A percentile compares a stretch with the other conserved stretches of the same genome.
phyloP scores from a whole-genome alignment of 2,797 vertebrate genomes.

The Chanos chanos region DNA sequence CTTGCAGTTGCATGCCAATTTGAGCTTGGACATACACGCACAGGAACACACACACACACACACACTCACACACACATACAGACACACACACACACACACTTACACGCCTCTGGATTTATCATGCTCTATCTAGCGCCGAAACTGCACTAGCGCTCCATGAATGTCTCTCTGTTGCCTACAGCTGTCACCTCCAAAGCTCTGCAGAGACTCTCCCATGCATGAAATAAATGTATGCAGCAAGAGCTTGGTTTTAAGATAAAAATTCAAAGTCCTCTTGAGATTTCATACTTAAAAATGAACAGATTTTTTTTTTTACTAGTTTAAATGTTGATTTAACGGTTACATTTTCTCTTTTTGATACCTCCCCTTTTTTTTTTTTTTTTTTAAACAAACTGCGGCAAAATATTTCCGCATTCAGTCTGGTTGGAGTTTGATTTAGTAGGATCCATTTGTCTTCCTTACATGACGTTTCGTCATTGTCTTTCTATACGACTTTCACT shows the following conservation, averaged over 20 bases:
- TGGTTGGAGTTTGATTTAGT: constrained; percentile 36
- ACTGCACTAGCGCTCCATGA: constrained; percentile 50
- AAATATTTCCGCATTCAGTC: constrained; percentile 30
- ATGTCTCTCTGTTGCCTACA: constrained; percentile 65
- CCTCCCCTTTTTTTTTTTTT: background rate
- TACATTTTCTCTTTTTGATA: constrained; percentile 1
- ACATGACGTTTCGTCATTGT: constrained; percentile 32
- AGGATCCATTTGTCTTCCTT: constrained; percentile 45
- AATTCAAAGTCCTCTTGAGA: constrained; percentile 18
- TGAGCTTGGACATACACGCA: constrained; percentile 40
- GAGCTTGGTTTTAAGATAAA: constrained; percentile 30
- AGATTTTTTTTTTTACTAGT: no score
- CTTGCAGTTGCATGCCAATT: constrained; percentile 65
- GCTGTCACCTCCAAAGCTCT: constrained; percentile 63
- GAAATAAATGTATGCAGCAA: constrained; percentile 45
- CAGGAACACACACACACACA: constrained; percentile 12
- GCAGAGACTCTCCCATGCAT: constrained; percentile 58
- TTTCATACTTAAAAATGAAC: constrained; percentile 17
- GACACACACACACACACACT: background rate
- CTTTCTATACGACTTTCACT: constrained; percentile 38
- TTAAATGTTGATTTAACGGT: no score
- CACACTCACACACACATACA: constrained; percentile 23
- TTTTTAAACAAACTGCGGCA: no score
- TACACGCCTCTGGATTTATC: constrained; percentile 57
- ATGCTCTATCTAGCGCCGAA: constrained; percentile 58